Base-by-base conservation (phyloP, 2,888 invertebrate genomes). In the Temnothorax ravouxi region DNA sequence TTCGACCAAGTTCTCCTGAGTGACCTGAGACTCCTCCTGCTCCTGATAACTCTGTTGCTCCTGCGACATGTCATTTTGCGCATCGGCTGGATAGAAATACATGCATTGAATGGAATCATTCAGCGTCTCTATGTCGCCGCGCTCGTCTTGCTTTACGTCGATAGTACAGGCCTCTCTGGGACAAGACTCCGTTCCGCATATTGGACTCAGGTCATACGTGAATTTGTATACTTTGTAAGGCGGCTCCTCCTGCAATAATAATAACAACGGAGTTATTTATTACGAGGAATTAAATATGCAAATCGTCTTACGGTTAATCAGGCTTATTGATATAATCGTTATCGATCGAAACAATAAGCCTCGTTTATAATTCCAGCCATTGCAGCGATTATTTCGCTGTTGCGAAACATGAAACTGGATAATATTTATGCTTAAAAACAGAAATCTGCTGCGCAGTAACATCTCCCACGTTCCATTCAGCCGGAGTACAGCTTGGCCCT, bases 101-200 rank as follows among this genome's bases (percentile, higher is more conserved):
- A 91, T 91, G 71, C 94, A 95, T 80, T 93, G 92, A 18, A 93
- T 92, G 2, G 94, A 93, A 76, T 92, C 90, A 5, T 83, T 59
- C 11, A 92, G 80, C 9, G 93, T 90, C 29, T 90, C 88, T 50
- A 93, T 90, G 0, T 86, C 87, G n/a, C 92, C 93, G 3, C 74
- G 79, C 47, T 92, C 91, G 56, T 92, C 87, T 79, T 94, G 92
- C 6, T 91, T 92, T 11, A 94, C 81, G 41, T 94, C 92, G 3
- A 95, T 88, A 0, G 91, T 90, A 74, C 95, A 94, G 0, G 91
- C 91, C 85, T 94, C 93, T 38, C 88, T 91, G 2, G 92, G 90
- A 88, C 94, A 94, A 8, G 79, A 71, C n/a, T 86, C 83, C 62
- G 64, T 82, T 34, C 90, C 88, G 80, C 94, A 94, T 44, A 89